A percentile compares a stretch with the other conserved stretches of the same genome.
Conservation (phyloP, 2,113 vertebrate genomes). For the Mormoops blainvillei region DNA sequence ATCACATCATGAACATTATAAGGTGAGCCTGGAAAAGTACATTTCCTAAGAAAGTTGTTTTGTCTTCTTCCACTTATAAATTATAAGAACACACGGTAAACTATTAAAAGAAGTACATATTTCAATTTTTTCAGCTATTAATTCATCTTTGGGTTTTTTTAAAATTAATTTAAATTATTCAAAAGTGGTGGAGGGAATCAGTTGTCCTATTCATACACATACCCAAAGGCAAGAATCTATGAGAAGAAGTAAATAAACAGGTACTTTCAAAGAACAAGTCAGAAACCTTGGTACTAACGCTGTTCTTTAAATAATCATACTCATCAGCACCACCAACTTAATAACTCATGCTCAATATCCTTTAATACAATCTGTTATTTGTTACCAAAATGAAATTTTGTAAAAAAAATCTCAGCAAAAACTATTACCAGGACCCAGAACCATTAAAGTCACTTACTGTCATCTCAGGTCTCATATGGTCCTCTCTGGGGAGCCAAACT, state of each 20-base stretch:
- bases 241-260: neutral
- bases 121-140: neutral
- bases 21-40: neutral
- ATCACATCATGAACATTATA: neutral
- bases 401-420: neutral
- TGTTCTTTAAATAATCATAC: neutral
- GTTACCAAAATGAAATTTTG: neutral
- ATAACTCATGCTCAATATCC: neutral
- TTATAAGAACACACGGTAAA: neutral
- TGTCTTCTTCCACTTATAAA: neutral
- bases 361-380: neutral
- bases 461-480: neutral
- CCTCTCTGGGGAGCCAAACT: neutral
- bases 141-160: neutral
- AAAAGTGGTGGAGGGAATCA: neutral
- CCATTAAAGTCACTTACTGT: neutral
- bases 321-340: neutral
- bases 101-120: neutral
- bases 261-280: neutral
- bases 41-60: slow-evolving; percentile 6
- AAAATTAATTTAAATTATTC: neutral
- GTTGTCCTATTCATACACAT: neutral
- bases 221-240: neutral
- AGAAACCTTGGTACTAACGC: neutral
- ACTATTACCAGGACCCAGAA: neutral